phyloP scores from a whole-genome alignment of 2,888 invertebrate species.

The Scaptodrosophila latifasciaeformis region DNA sequence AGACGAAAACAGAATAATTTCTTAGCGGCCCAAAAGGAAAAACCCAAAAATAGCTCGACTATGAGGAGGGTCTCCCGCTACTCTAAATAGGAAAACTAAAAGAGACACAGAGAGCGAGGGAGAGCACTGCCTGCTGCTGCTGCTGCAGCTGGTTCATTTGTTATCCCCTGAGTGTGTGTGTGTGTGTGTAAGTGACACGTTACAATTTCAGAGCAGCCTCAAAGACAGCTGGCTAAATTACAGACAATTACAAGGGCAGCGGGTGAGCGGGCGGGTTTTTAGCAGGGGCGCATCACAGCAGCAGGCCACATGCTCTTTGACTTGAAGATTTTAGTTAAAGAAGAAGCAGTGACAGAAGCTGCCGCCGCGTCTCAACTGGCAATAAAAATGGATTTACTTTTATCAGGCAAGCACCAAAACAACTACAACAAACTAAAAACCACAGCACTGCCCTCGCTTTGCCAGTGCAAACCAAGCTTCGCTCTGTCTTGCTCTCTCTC shows the following conservation, averaged over 20 bases:
- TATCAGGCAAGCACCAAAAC: conserved; percentile 19
- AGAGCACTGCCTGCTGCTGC: conserved; percentile 18
- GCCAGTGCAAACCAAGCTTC: conserved; percentile 22
- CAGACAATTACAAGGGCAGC: conserved; percentile 52
- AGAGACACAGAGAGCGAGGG: conserved; percentile 10
- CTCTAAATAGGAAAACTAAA: conserved; percentile 1
- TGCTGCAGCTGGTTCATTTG: conserved; percentile 12
- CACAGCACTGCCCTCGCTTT: neutral
- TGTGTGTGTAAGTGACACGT: neutral
- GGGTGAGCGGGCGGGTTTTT: no score
- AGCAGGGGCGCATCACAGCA: conserved; percentile 31
- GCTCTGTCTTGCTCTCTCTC: conserved; percentile 15
- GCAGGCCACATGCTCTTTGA: conserved; percentile 49
- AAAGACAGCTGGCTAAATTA: conserved; percentile 55
- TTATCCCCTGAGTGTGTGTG: conserved; percentile 48
- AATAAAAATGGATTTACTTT: conserved; percentile 42
- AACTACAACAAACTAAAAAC: neutral
- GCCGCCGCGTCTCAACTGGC: no score
- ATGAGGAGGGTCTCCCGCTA: neutral
- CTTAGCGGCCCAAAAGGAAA: conserved; percentile 18
- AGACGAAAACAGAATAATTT: no score
- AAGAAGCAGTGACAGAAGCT: conserved; percentile 11
- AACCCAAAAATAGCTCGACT: conserved; percentile 25
- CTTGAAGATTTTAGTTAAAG: conserved; percentile 35
- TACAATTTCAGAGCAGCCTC: neutral